A percentile compares a stretch with the other conserved stretches of the same genome.
These are phyloP conservation scores for Drosophila gaucha DNA, from an alignment of 2,888 invertebrate species.

Conservation along the genomic window DNA sequence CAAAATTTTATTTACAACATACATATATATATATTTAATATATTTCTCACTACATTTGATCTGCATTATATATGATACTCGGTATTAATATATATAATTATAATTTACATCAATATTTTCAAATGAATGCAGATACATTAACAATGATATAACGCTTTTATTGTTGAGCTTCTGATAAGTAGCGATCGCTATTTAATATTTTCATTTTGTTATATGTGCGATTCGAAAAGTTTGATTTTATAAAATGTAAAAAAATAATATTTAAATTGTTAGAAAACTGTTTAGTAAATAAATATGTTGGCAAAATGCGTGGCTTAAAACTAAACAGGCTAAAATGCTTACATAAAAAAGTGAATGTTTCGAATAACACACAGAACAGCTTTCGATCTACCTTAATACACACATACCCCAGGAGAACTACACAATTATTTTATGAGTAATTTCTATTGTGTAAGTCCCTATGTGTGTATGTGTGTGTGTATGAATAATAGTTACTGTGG, in stretches of 20 bases:
- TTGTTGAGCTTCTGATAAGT: slow-evolving; percentile 37
- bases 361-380: slow-evolving; percentile 39
- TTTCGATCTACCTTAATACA: slow-evolving; percentile 8
- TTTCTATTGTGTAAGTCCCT: slow-evolving; percentile 2
- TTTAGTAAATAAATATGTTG: slow-evolving; percentile 65
- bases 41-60: slow-evolving; percentile 31
- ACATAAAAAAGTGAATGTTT: slow-evolving; percentile 63
- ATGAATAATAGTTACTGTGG: slow-evolving; percentile 7
- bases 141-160: slow-evolving; percentile 61
- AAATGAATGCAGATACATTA: slow-evolving; percentile 51
- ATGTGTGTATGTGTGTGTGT: slow-evolving; percentile 14
- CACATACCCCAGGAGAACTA: neutral
- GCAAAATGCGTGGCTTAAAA: slow-evolving; percentile 61
- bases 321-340: slow-evolving; percentile 55
- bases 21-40: slow-evolving; percentile 48
- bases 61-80: slow-evolving; percentile 18
- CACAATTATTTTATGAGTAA: slow-evolving; percentile 1
- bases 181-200: slow-evolving; percentile 29
- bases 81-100: slow-evolving; percentile 18
- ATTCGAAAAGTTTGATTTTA: slow-evolving; percentile 14
- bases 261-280: slow-evolving; percentile 29
- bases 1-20: slow-evolving; percentile 54
- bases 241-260: slow-evolving; percentile 15
- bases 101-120: slow-evolving; percentile 52
- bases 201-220: slow-evolving; percentile 11